Evolutionary conservation across 2,113 vertebrate genomes (phyloP).

Genomic region (Prochilodus magdalenae): DNA sequence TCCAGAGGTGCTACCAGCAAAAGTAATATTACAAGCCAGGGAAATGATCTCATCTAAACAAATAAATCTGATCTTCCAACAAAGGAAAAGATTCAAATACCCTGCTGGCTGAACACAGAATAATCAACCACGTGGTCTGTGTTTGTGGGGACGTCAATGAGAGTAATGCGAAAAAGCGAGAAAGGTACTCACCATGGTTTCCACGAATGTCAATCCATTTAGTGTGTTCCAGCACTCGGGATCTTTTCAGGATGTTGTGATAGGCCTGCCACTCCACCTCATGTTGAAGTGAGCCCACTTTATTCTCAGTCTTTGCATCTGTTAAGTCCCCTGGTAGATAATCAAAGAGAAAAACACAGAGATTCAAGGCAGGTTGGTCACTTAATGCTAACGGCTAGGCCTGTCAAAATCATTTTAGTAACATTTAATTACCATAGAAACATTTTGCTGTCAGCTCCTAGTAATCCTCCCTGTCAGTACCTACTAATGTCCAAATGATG

Average conservation of each 20-base stretch:
- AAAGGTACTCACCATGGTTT: constrained; percentile 86
- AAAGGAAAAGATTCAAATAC: no score
- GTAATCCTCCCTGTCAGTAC: no score
- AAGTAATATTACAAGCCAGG: no score
- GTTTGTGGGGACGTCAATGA: neutral
- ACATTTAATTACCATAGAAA: no score
- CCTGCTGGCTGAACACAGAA: neutral
- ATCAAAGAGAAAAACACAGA: neutral
- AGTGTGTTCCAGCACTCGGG: constrained; percentile 90
- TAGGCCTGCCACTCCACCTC: constrained; percentile 96
- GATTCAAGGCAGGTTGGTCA: neutral
- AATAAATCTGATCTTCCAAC: no score
- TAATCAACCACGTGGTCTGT: neutral
- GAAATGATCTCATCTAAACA: no score
- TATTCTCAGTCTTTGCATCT: constrained; percentile 90
- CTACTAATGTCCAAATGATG: no score
- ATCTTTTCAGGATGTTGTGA: constrained; percentile 88
- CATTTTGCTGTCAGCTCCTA: no score
- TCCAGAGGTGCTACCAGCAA: neutral
- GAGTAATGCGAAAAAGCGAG: neutral
- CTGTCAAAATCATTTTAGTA: no score
- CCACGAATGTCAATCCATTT: constrained; percentile 96
- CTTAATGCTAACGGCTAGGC: neutral
- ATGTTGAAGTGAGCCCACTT: constrained; percentile 89
- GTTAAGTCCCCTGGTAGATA: constrained; percentile 88